Evolutionary conservation across 2,797 vertebrate species (phyloP).

Genomic region (Megalops cyprinoides): DNA sequence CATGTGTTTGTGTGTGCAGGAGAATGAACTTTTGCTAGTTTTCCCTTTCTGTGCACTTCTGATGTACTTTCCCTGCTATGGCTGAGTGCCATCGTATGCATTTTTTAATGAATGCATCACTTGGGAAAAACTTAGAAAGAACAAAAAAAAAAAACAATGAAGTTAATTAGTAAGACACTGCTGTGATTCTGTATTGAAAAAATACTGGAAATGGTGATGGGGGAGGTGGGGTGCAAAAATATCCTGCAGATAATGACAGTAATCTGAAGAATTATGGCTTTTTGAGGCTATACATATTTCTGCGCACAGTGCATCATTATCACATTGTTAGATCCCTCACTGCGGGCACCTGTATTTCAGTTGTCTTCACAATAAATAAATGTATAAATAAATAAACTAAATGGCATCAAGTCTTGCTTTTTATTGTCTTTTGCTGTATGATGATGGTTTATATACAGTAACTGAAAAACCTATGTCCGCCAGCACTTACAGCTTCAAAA

Average conservation of each 20-base stretch:
- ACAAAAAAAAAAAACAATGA: neutral
- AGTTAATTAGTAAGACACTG: neutral
- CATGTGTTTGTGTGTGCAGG: too few relatives aligned
- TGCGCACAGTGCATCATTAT: neutral
- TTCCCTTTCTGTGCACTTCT: neutral
- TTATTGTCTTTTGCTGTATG: too few relatives aligned
- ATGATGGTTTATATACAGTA: too few relatives aligned
- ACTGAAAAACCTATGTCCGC: too few relatives aligned
- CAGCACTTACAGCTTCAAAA: neutral
- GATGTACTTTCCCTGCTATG: neutral
- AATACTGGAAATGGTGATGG: neutral
- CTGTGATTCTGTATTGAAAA: neutral
- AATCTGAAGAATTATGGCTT: slow-evolving; percentile 4
- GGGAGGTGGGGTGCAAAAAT: neutral
- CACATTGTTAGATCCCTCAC: neutral
- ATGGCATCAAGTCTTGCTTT: too few relatives aligned
- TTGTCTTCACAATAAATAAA: too few relatives aligned
- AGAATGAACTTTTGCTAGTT: neutral
- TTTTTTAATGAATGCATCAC: slow-evolving; percentile 3
- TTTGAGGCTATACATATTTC: neutral
- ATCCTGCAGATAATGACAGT: neutral
- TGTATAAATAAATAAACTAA: too few relatives aligned
- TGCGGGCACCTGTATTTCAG: neutral
- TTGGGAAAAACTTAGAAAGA: neutral
- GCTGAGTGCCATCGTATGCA: neutral